Conservation (phyloP, 2,888 invertebrate species). For the Meteorus cinctellus region DNA sequence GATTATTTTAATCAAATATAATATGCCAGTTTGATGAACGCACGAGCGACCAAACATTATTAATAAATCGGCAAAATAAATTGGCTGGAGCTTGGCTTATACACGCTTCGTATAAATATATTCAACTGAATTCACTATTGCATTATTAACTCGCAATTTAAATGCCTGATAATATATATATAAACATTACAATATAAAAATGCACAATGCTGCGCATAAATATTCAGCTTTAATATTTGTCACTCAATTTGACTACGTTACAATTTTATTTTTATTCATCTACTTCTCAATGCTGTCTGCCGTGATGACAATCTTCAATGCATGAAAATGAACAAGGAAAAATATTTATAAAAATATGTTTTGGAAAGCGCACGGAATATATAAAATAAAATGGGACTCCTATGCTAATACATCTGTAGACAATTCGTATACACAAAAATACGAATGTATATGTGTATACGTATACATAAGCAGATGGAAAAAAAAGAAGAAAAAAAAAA, state of each 20-base stretch:
- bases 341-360: neutral
- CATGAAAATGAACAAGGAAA: neutral
- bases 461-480: too few relatives aligned
- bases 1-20: neutral
- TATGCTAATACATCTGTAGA: neutral
- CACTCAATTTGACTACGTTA: neutral
- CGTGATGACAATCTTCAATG: conserved; percentile 12
- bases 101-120: conserved; percentile 7
- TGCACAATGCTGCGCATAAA: conserved; percentile 2
- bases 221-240: neutral
- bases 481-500: neutral
- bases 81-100: neutral
- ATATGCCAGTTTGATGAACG: neutral
- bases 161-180: neutral
- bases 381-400: neutral
- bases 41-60: neutral
- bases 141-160: neutral
- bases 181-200: neutral
- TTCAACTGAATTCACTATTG: neutral
- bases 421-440: neutral
- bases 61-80: neutral
- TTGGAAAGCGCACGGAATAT: neutral
- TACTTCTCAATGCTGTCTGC: neutral
- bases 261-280: neutral
- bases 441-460: too few relatives aligned